Conservation (phyloP, 2,888 invertebrate species). For the Lampropteryx suffumata region DNA sequence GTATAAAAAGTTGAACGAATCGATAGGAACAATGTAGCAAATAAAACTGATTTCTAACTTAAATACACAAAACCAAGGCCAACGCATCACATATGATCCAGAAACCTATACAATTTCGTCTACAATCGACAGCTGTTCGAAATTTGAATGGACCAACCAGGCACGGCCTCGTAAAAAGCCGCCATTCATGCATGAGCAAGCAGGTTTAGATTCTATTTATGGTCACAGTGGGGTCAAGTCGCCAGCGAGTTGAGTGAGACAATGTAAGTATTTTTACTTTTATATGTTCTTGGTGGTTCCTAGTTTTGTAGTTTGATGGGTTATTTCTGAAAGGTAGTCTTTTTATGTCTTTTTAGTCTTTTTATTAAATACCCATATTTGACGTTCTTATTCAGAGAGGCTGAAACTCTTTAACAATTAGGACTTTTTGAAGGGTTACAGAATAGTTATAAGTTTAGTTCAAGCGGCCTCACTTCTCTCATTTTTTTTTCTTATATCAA, state of each 20-base stretch:
- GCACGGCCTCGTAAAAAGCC: conserved; percentile 28
- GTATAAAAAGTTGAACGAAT: conserved; percentile 10
- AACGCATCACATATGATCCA: conserved; percentile 15
- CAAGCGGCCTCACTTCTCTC: too few relatives aligned
- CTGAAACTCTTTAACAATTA: too few relatives aligned
- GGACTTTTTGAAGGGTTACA: too few relatives aligned
- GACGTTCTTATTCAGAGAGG: too few relatives aligned
- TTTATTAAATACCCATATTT: too few relatives aligned
- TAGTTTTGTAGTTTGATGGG: not conserved
- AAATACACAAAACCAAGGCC: conserved; percentile 7
- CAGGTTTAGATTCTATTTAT: conserved; percentile 43
- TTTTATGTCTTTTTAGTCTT: too few relatives aligned
- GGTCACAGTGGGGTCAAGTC: conserved; percentile 45
- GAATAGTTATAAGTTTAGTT: too few relatives aligned
- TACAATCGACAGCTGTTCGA: conserved; percentile 45
- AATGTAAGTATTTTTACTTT: conserved; percentile 12
- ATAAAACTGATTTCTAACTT: conserved; percentile 3
- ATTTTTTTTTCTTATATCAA: too few relatives aligned
- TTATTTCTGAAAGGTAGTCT: not conserved
- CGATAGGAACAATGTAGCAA: not conserved
- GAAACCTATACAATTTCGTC: conserved; percentile 17
- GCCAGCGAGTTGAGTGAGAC: conserved; percentile 20
- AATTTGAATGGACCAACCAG: conserved; percentile 47
- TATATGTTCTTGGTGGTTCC: not conserved
- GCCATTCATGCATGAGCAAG: conserved; percentile 38